Percentiles rank a stretch among this genome's conserved stretches.
These are phyloP conservation scores for Trichoplusia ni DNA, from an alignment of 1,140 invertebrate genomes.

Conservation along the genomic window DNA sequence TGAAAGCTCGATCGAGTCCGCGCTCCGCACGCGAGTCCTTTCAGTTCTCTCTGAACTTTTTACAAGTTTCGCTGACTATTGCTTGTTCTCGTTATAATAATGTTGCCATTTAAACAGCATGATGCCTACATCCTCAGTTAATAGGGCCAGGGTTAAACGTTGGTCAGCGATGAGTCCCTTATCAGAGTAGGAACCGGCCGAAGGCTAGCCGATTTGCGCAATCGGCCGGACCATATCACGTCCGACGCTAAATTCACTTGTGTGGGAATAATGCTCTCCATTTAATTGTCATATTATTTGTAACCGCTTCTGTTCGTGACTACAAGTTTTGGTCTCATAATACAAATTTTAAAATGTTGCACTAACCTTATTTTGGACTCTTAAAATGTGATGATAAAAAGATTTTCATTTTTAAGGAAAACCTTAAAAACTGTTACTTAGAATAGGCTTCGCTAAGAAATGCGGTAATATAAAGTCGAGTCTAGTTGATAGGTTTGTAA, in stretches of 20 bases:
- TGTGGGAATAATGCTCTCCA: constrained; percentile 49
- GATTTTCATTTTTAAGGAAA: too few relatives aligned
- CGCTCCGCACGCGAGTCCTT: neutral
- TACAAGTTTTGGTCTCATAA: too few relatives aligned
- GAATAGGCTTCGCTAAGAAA: too few relatives aligned
- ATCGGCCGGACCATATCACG: constrained; percentile 53
- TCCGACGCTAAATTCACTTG: constrained; percentile 63
- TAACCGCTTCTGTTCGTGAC: constrained; percentile 2
- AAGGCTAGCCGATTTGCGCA: constrained; percentile 75
- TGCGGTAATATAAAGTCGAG: too few relatives aligned
- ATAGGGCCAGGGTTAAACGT: constrained; percentile 72
- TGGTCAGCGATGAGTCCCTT: constrained; percentile 53
- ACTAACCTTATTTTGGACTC: neutral
- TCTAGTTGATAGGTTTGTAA: too few relatives aligned
- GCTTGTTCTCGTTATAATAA: constrained; percentile 6
- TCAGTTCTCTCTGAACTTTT: neutral
- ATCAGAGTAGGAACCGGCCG: constrained; percentile 67
- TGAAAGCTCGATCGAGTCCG: neutral
- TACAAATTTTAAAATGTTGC: constrained; percentile 1
- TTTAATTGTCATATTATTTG: constrained; percentile 34
- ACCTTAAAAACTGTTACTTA: too few relatives aligned
- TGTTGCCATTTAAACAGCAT: constrained; percentile 32
- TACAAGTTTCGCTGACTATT: constrained; percentile 2
- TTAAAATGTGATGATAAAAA: neutral
- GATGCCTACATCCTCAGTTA: constrained; percentile 65